Evolutionary conservation across 1,140 invertebrate species (phyloP), one percentile per base, ranked within the genome.

Genomic region (Drosophila repleta): DNA sequence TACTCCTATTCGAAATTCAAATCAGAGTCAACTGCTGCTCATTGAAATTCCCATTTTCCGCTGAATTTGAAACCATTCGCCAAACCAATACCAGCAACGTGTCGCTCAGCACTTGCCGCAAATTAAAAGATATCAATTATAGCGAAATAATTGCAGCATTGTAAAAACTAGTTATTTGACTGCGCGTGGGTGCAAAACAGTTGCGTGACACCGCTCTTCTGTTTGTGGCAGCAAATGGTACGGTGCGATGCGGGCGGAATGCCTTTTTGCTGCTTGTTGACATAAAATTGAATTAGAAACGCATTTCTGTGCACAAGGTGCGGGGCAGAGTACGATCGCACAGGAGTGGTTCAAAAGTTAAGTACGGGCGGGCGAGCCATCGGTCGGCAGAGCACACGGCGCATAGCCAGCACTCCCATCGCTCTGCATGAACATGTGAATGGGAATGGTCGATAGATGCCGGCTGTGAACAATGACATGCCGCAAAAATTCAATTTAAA

Each of bases 401-500:
- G 0, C 24, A 6, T 26, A 29, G 29, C 6, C 6, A 29, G 29
- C 29, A 35, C 32, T 48, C 52, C 29, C 51, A n/a, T 3, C 18
- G 63, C 24, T 21, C 37, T 52, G 35, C 8, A 21, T 17, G 57
- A 65, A 61, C 41, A 64, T 17, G 45, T 29, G 17, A 17, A 35
- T 37, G 46, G 32, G 17, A 17, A 35, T 37, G 46, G 32, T 64
- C 56, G 69, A 82, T 63, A 66, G 62, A 61, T 68, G 63, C 57
- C 70, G 71, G 78, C 74, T 75, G 83, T 52, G 71, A 79, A 79
- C 83, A 87, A 87, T 87, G 82, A 88, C 83, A 87, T 82, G 78
- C 82, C 82, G 83, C 82, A 87, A 76, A 82, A 87, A 87, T 87
- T 87, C 83, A 87, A 85, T 85, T 85, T 85, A 85, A 85, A 85